phyloP scores from a whole-genome alignment of 2,113 vertebrate genomes.

The Notothenia coriiceps region DNA sequence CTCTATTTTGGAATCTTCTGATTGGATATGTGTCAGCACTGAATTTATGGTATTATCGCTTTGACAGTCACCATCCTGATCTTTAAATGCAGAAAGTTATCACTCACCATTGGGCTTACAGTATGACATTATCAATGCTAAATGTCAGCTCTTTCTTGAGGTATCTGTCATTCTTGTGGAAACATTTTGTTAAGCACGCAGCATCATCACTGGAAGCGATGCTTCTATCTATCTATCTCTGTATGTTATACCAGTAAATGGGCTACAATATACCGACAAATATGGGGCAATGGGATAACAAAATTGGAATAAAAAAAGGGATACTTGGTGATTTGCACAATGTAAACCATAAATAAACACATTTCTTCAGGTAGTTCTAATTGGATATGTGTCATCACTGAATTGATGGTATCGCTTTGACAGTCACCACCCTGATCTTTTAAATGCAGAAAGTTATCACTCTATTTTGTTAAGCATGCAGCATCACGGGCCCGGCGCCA shows the following conservation, averaged over 20 bases:
- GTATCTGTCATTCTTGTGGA: conserved; percentile 20
- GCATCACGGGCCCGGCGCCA: no score
- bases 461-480: not conserved
- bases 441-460: conserved; percentile 27
- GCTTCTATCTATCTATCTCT: conserved; percentile 31
- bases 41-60: conserved; percentile 48
- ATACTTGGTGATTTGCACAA: not conserved
- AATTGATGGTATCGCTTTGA: conserved; percentile 51
- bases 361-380: conserved; percentile 23
- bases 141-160: conserved; percentile 55
- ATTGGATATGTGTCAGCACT: conserved; percentile 42
- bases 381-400: conserved; percentile 35
- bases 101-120: conserved; percentile 15
- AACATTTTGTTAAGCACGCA: conserved; percentile 8
- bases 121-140: conserved; percentile 21
- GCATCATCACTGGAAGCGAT: conserved; percentile 4
- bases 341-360: no score
- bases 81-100: conserved; percentile 33
- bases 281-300: not conserved
- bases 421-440: conserved; percentile 20
- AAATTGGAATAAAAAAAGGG: not conserved
- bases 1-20: conserved; percentile 51
- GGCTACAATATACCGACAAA: not conserved
- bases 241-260: conserved; percentile 10
- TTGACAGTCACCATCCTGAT: conserved; percentile 28